A percentile compares a stretch with the other conserved stretches of the same genome.
phyloP scores from a whole-genome alignment of 1,140 invertebrate genomes.

The Littorina saxatilis region DNA sequence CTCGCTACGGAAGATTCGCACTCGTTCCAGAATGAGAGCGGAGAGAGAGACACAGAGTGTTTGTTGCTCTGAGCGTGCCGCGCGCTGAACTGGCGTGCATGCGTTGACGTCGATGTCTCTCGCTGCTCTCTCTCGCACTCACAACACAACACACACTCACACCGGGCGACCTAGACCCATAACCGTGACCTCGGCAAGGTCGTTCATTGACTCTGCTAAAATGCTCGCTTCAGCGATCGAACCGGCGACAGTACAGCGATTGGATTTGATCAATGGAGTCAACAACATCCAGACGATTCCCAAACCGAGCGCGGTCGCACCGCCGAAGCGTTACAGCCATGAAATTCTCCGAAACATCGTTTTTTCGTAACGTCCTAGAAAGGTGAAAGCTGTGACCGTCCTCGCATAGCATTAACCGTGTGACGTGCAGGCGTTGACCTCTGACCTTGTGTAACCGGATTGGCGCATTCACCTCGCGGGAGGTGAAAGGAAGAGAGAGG shows the following conservation, averaged over 20 bases:
- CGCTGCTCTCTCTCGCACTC: neutral
- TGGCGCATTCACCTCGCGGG: neutral
- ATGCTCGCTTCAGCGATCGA: neutral
- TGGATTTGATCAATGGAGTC: neutral
- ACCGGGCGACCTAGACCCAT: neutral
- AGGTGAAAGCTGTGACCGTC: neutral
- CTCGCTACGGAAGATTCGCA: neutral
- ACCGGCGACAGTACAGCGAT: neutral
- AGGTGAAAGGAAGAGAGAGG: too few relatives aligned
- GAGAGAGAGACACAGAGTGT: neutral
- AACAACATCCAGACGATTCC: neutral
- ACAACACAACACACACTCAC: neutral
- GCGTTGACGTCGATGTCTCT: too few relatives aligned
- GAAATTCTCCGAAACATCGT: neutral
- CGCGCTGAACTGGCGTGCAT: neutral
- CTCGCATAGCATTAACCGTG: neutral
- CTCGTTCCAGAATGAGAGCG: neutral
- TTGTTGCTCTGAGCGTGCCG: neutral
- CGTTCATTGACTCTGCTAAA: neutral
- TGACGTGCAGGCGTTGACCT: neutral
- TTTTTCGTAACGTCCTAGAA: conserved; percentile 24
- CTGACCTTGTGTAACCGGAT: neutral
- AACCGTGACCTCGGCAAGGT: conserved; percentile 26
- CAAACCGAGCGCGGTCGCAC: neutral
- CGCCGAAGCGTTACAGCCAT: neutral